Evolutionary conservation across 2,888 invertebrate species (phyloP), one percentile per base, ranked within the genome.

Genomic region (Amiota mariae): DNA sequence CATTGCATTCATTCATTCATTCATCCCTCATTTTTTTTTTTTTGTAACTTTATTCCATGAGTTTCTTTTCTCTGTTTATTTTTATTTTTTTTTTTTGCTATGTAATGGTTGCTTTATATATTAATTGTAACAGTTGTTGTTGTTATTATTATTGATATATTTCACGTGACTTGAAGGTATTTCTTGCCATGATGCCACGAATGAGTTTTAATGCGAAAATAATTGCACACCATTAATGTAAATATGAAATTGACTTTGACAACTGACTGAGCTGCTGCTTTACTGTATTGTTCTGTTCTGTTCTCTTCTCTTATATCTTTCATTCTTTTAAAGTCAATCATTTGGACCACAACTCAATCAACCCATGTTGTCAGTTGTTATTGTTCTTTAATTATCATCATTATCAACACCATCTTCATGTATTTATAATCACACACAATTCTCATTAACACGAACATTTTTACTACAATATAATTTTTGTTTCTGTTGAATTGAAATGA

Each of bases 151-250:
- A 15, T 59, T n/a, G 15, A 11, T 20, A 54, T 13, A 54, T 70
- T 20, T 56, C 70, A 36, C 36, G 36, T 36, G 36, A 36, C 36
- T 36, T 36, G 36, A 36, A 36, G 36, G 36, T 36, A 36, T 36
- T 36, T 36, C 13, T 54, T 57, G 56, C 70, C 15, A 24, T 51
- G 20, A 48, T 61, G 61, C 18, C 15, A 59, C 70, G 85, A 79
- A 85, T 80, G 81, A 76, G 78, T 77, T 83, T 84, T 80, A 85
- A 85, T 83, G 78, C 64, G 77, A 79, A 85, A 77, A 84, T 84
- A 86, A 84, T 84, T 86, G 84, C 84, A 77, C 77, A 81, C 79
- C 84, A 84, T 85, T 80, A 76, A 24, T 76, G 71, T 61, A 67
- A 70, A 63, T 56, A 66, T 67, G 10, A 59, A 72, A 36, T 6